Conservation (phyloP, 2,888 invertebrate genomes). For the Dilophus febrilis region DNA sequence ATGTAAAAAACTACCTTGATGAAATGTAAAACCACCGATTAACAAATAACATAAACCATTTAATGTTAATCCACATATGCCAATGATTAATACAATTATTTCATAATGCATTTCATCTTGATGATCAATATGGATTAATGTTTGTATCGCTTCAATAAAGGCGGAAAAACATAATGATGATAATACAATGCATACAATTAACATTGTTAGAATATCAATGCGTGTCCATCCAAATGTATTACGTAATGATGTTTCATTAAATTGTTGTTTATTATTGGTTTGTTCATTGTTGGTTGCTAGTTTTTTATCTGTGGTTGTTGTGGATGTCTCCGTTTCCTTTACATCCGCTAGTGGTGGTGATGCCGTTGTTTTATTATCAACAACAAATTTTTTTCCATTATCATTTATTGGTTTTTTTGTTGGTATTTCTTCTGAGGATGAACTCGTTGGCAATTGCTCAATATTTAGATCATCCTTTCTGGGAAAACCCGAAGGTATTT, state of each 20-base stretch:
- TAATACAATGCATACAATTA: conserved; percentile 65
- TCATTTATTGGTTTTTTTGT: too few species aligned
- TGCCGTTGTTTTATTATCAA: too few species aligned
- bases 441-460: too few species aligned
- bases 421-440: too few species aligned
- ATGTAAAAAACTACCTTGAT: conserved; percentile 51
- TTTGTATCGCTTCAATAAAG: conserved; percentile 65
- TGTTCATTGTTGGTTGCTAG: too few species aligned
- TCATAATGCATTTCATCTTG: conserved; percentile 59
- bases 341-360: too few species aligned
- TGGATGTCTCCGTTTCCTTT: too few species aligned
- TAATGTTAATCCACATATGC: conserved; percentile 49
- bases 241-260: conserved; percentile 29
- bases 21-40: conserved; percentile 62
- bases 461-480: too few species aligned
- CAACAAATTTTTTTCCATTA: too few species aligned
- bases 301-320: too few species aligned
- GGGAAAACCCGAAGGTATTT: too few species aligned
- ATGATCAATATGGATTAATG: conserved; percentile 55
- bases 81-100: conserved; percentile 53
- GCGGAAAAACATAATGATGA: conserved; percentile 69
- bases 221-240: conserved; percentile 90
- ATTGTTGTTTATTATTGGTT: too few species aligned
- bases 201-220: conserved; percentile 69
- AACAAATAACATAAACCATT: conserved; percentile 64